A percentile compares a stretch with the other conserved stretches of the same genome.
Evolutionary conservation across 2,888 invertebrate species (phyloP).

Genomic region (Nemotelus pantherinus): DNA sequence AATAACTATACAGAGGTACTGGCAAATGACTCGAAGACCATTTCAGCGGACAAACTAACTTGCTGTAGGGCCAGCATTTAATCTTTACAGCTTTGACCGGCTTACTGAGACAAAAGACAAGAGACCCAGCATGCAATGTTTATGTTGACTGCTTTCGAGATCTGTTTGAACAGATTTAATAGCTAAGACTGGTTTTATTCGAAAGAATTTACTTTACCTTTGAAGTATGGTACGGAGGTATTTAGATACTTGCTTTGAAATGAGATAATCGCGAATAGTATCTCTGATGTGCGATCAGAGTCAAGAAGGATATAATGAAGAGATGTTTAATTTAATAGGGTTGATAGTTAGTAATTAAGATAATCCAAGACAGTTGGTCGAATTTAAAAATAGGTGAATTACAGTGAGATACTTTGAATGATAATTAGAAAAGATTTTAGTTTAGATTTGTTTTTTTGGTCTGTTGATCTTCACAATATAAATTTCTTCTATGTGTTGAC

Average conservation of each 20-base stretch:
- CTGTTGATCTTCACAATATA: too few relatives aligned
- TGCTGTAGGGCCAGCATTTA: not conserved
- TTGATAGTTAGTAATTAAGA: too few relatives aligned
- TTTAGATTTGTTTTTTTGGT: too few relatives aligned
- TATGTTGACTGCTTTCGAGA: constrained; percentile 26
- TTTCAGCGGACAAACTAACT: constrained; percentile 12
- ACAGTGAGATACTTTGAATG: too few relatives aligned
- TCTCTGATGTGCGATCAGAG: too few relatives aligned
- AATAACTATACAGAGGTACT: not conserved
- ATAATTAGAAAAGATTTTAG: too few relatives aligned
- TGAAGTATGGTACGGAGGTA: not conserved
- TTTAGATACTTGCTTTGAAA: not conserved
- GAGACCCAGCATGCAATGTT: constrained; percentile 12
- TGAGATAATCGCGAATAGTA: too few relatives aligned
- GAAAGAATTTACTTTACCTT: not conserved
- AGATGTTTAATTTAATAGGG: too few relatives aligned
- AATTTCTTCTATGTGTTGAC: too few relatives aligned
- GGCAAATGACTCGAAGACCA: not conserved
- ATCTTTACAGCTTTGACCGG: constrained; percentile 12
- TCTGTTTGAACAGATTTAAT: constrained; percentile 4
- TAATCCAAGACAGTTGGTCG: too few relatives aligned
- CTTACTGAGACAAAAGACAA: constrained; percentile 6
- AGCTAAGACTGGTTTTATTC: constrained; percentile 1
- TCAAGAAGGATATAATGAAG: too few relatives aligned
- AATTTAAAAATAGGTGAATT: too few relatives aligned